These are phyloP conservation scores for Callipepla squamata DNA, from an alignment of 2,113 vertebrate species.

Conservation along the genomic window DNA sequence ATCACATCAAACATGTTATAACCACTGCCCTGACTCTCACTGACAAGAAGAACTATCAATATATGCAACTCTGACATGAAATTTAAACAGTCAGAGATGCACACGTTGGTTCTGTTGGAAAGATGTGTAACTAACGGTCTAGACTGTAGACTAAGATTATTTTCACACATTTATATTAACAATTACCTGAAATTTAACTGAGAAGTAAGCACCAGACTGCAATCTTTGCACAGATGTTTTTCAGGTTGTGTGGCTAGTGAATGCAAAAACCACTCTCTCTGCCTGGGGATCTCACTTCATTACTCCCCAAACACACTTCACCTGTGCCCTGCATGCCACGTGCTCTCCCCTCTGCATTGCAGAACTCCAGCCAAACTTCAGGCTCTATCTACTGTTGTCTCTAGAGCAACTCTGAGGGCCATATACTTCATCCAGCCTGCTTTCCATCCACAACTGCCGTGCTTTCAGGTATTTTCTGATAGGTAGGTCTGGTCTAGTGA, in stretches of 20 bases:
- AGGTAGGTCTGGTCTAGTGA: not conserved
- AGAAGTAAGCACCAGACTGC: not conserved
- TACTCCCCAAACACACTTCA: not conserved
- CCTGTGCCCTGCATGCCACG: not conserved
- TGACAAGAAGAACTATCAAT: not conserved
- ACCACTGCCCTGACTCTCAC: not conserved
- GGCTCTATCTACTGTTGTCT: not conserved
- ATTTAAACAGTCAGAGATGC: not conserved
- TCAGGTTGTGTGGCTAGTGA: not conserved
- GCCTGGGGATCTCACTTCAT: not conserved
- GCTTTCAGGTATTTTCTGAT: not conserved
- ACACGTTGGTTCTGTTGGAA: not conserved
- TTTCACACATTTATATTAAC: not conserved
- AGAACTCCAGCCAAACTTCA: not conserved
- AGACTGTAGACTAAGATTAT: rapidly evolving
- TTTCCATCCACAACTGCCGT: not conserved
- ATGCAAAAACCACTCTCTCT: not conserved
- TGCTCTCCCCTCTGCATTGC: not conserved
- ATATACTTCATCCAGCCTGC: not conserved
- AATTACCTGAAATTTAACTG: rapidly evolving
- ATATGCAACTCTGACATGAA: not conserved
- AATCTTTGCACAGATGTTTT: not conserved
- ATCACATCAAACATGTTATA: not conserved
- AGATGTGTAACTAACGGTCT: not conserved
- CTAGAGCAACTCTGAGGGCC: not conserved